Conservation (phyloP, 2,888 invertebrate genomes). For the Ellobium chinense region DNA sequence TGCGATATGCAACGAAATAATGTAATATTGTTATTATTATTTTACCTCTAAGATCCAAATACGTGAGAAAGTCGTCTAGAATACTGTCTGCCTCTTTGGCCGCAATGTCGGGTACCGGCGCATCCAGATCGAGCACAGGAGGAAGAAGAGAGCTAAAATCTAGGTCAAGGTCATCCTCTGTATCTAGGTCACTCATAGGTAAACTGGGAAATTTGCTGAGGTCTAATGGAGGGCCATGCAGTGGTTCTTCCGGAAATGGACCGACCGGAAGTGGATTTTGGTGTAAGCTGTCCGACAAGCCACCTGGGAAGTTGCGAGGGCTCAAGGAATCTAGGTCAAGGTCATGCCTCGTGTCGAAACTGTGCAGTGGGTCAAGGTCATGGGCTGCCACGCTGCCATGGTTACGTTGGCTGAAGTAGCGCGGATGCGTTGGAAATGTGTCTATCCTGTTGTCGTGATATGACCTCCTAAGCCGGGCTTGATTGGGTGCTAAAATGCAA, state of each 20-base stretch:
- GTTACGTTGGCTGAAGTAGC: conserved; percentile 9
- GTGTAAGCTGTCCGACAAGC: not conserved
- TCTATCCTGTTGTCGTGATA: conserved; percentile 21
- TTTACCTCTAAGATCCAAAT: conserved; percentile 28
- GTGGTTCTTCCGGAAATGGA: not conserved
- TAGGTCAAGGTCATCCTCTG: not conserved
- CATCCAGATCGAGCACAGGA: not conserved
- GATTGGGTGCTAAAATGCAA: too few species aligned
- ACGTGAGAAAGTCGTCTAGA: conserved; percentile 21
- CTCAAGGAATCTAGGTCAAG: not conserved
- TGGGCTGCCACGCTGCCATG: not conserved
- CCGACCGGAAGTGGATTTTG: not conserved
- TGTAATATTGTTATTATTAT: too few species aligned
- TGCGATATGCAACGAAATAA: too few species aligned
- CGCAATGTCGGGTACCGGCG: conserved; percentile 3
- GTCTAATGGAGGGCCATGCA: not conserved
- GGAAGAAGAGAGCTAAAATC: not conserved
- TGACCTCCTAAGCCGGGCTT: not conserved
- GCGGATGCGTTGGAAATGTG: not conserved
- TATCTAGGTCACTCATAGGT: not conserved
- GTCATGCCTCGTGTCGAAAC: not conserved
- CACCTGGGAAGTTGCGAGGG: not conserved
- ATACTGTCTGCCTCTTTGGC: not conserved
- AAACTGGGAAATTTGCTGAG: not conserved
- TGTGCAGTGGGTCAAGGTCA: not conserved